Base-by-base conservation (phyloP, 1,140 invertebrate genomes). In the Homarus americanus region DNA sequence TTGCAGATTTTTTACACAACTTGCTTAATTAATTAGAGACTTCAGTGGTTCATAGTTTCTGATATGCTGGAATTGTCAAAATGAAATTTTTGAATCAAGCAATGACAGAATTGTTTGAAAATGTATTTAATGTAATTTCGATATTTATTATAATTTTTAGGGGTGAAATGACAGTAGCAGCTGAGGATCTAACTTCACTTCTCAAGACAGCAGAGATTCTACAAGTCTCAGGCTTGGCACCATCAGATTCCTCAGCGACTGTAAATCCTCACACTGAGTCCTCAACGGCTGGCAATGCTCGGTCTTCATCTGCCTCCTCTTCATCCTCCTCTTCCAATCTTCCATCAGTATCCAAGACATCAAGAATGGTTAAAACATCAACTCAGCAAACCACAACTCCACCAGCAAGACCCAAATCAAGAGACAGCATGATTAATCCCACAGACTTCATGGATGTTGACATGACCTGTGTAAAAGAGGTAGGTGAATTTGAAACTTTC, bases 121-220 rank as follows among this genome's bases (percentile, higher is more conserved):
- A n/a, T n/a, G n/a, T n/a, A n/a, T n/a, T n/a, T n/a, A n/a, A n/a
- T n/a, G n/a, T n/a, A n/a, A n/a, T n/a, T n/a, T n/a, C n/a, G 15
- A 10, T 49, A 49, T 49, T 20, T 66, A 32, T 20, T 28, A 44
- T 24, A 69, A 1, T 75, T 38, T 72, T 28, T 24, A 91, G 89
- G 93, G 97, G 97, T 7, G 97, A 98, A 95, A 98, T 98, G 91
- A 98, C 97, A 94, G 97, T 98, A 82, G 97, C 97, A 49, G 97
- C 98, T 94, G 97, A 98, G 92, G 97, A 98, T 93, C 97, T 98
- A 92, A 96, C 97, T 34, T 97, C 97, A 0, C 94, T 98, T 85
- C 94, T 98, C 3, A 97, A 97, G 93, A 97, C 98, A 78, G 97
- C 97, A 15, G 93, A 94, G 94, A 96, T 96, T 34, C 94, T 98